These are phyloP conservation scores for Euzophera pinguis DNA, from an alignment of 2,888 invertebrate species.

Conservation along the genomic window DNA sequence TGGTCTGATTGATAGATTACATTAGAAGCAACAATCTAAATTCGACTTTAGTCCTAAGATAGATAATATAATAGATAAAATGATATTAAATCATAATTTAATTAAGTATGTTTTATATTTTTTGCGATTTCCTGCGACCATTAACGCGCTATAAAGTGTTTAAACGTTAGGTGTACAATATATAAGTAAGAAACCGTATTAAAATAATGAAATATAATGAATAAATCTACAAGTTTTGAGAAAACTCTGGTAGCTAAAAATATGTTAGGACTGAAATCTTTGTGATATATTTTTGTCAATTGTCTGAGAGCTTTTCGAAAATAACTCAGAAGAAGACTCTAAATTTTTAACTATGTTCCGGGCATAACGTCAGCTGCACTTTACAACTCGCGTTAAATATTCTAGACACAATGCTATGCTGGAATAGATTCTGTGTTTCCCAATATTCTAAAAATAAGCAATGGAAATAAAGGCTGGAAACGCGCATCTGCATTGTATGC, in stretches of 20 bases:
- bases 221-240: too few species aligned
- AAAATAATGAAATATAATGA: too few species aligned
- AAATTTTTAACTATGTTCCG: conserved; percentile 6
- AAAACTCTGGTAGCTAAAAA: neutral
- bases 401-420: conserved; percentile 1
- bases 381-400: conserved; percentile 5
- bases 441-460: conserved; percentile 5
- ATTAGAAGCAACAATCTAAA: too few species aligned
- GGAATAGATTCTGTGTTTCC: conserved; percentile 1
- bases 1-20: too few species aligned
- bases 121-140: too few species aligned
- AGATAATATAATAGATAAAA: too few species aligned
- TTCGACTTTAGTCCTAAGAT: too few species aligned
- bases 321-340: neutral
- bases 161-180: neutral
- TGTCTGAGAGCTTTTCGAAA: neutral
- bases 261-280: neutral
- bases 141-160: too few species aligned
- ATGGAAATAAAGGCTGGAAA: neutral
- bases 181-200: too few species aligned
- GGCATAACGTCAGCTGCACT: conserved; percentile 8
- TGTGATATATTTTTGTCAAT: neutral
- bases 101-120: too few species aligned
- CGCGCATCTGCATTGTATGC: conserved; percentile 3
- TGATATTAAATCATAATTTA: too few species aligned